Evolutionary conservation across 37 sponge, comb jelly and placozoan species (phyloP).

Genomic region (Spongia lamella): DNA sequence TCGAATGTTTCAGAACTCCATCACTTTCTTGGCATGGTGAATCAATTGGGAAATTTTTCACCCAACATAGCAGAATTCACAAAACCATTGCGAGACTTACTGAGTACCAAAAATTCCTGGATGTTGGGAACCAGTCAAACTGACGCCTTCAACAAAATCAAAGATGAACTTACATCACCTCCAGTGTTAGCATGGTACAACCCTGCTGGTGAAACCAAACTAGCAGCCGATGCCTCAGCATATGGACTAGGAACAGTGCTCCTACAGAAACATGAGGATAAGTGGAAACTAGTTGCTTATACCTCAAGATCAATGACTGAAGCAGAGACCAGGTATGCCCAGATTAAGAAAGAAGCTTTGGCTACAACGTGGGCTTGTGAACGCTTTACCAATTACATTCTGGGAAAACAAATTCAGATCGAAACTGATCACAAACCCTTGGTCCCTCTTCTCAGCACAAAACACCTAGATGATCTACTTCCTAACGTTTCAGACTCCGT

Average conservation of each 20-base stretch:
- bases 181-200: constrained; percentile 36
- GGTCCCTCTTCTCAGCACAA: too few relatives aligned
- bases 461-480: constrained; percentile 28
- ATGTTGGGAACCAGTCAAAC: constrained; percentile 35
- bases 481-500: constrained; percentile 31
- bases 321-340: too few relatives aligned
- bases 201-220: constrained; percentile 23
- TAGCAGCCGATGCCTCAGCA: constrained; percentile 52
- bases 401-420: constrained; percentile 12
- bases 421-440: constrained; percentile 54
- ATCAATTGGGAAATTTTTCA: constrained; percentile 50
- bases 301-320: constrained; percentile 44
- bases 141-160: constrained; percentile 12
- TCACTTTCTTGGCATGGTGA: constrained; percentile 57
- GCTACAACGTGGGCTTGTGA: background rate
- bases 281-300: constrained; percentile 61
- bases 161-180: constrained; percentile 31
- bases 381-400: too few relatives aligned
- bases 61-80: constrained; percentile 33
- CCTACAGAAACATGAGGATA: background rate
- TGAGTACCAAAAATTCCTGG: constrained; percentile 31
- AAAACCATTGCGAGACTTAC: constrained; percentile 42
- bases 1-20: constrained; percentile 7
- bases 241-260: too few relatives aligned
- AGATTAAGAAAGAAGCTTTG: background rate